A percentile compares a stretch with the other conserved stretches of the same genome.
Evolutionary conservation across 2,113 vertebrate species (phyloP).

Genomic region (Mesembrinibis cayennensis): DNA sequence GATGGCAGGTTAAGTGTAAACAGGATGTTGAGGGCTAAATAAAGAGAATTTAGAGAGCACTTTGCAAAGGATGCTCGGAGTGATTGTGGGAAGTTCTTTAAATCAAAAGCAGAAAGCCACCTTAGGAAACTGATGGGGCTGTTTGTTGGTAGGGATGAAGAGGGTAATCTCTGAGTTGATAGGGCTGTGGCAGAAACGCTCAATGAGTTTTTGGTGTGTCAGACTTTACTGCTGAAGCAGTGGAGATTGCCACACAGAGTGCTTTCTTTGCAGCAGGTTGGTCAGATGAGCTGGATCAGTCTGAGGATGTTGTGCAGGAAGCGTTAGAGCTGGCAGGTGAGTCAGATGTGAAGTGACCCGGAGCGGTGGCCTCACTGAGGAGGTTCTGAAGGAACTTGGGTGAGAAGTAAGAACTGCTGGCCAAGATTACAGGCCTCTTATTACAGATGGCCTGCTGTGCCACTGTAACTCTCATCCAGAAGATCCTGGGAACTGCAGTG

Average conservation of each 20-base stretch:
- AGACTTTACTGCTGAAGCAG: background rate
- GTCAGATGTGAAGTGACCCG: background rate
- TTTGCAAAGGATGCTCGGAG: background rate
- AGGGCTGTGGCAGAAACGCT: background rate
- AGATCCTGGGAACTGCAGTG: background rate
- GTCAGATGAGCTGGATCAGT: background rate
- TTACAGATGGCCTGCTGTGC: background rate
- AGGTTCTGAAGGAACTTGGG: background rate
- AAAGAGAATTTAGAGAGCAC: background rate
- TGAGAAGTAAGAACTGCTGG: background rate
- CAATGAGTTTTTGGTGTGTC: background rate
- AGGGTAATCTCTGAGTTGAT: background rate
- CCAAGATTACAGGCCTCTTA: background rate
- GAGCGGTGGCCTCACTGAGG: rapidly evolving
- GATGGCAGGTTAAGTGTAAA: background rate
- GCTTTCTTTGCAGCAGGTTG: background rate
- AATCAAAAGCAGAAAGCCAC: background rate
- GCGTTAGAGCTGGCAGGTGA: background rate
- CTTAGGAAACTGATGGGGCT: background rate
- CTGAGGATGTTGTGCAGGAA: background rate
- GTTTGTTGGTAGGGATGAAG: background rate
- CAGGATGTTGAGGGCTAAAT: background rate
- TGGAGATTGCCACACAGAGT: background rate
- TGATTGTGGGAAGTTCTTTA: background rate
- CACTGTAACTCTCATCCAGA: background rate